These are phyloP conservation scores for Agonopterix alstromeriana DNA, from an alignment of 2,888 invertebrate genomes.

Conservation along the genomic window DNA sequence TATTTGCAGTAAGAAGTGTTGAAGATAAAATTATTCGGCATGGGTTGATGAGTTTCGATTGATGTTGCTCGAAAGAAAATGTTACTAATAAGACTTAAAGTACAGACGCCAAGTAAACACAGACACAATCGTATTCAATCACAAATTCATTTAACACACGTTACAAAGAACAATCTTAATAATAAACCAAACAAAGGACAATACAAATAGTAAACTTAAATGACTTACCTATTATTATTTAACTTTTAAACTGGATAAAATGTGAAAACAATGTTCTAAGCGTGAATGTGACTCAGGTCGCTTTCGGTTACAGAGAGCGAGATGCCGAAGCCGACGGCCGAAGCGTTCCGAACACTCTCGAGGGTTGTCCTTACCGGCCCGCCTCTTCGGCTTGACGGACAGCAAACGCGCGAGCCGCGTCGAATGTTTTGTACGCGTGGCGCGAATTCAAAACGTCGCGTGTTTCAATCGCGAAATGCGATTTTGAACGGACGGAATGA, in stretches of 20 bases:
- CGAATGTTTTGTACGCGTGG: conserved; percentile 50
- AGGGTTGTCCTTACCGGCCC: conserved; percentile 40
- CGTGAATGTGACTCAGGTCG: conserved; percentile 59
- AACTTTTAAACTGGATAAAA: conserved; percentile 19
- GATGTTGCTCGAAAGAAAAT: too few relatives aligned
- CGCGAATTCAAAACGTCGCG: conserved; percentile 15
- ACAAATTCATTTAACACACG: conserved; percentile 1
- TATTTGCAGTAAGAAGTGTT: too few relatives aligned
- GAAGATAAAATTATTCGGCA: too few relatives aligned
- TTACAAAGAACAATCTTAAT: conserved; percentile 3
- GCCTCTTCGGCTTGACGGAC: conserved; percentile 48
- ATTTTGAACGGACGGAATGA: conserved; percentile 36
- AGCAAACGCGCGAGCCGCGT: conserved; percentile 54
- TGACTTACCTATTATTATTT: conserved; percentile 40
- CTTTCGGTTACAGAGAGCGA: conserved; percentile 36
- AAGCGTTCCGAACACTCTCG: conserved; percentile 31
- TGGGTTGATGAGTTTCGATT: too few relatives aligned
- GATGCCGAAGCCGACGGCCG: conserved; percentile 35
- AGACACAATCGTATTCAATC: conserved; percentile 8
- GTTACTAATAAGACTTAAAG: conserved; percentile 10
- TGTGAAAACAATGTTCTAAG: conserved; percentile 18
- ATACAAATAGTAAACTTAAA: conserved; percentile 13
- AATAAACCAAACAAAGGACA: conserved; percentile 11
- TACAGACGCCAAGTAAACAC: conserved; percentile 22
- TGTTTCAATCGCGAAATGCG: conserved; percentile 16